A percentile compares a stretch with the other conserved stretches of the same genome.
phyloP scores from a whole-genome alignment of 2,797 vertebrate genomes.

The Allobates femoralis region DNA sequence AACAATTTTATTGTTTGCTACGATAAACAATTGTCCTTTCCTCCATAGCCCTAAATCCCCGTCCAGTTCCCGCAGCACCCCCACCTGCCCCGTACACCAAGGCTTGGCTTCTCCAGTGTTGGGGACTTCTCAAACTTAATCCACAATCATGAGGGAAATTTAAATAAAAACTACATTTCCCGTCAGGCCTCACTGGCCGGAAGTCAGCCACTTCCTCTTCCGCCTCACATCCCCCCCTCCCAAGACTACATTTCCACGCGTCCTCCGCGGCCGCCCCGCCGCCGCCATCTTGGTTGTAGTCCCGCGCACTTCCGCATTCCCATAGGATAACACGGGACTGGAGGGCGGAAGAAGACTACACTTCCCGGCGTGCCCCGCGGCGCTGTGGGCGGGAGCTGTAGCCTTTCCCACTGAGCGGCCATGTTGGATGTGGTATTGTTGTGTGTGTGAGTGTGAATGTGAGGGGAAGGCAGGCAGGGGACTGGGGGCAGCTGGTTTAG shows the following conservation, averaged over 20 bases:
- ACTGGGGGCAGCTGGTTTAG: conserved; percentile 45
- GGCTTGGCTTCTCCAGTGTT: not conserved
- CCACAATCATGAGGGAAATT: too few relatives aligned
- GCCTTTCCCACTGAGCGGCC: conserved; percentile 57
- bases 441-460: conserved; percentile 59
- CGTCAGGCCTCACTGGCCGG: not conserved
- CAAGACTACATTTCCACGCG: conserved; percentile 42
- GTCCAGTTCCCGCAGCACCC: too few relatives aligned
- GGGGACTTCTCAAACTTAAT: too few relatives aligned
- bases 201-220: conserved; percentile 42
- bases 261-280: not conserved
- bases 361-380: conserved; percentile 36
- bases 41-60: too few relatives aligned
- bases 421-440: conserved; percentile 64
- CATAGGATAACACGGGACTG: too few relatives aligned
- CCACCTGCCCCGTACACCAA: not conserved
- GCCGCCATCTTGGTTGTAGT: conserved; percentile 48
- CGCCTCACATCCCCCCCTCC: not conserved
- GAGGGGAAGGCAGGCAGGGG: conserved; percentile 39
- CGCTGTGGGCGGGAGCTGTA: conserved; percentile 34
- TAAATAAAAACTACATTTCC: conserved; percentile 35
- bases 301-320: conserved; percentile 37
- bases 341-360: not conserved
- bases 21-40: too few relatives aligned
- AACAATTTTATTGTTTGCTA: too few relatives aligned